Conservation (phyloP, 1,140 invertebrate species). For the Drosophila bocqueti region DNA sequence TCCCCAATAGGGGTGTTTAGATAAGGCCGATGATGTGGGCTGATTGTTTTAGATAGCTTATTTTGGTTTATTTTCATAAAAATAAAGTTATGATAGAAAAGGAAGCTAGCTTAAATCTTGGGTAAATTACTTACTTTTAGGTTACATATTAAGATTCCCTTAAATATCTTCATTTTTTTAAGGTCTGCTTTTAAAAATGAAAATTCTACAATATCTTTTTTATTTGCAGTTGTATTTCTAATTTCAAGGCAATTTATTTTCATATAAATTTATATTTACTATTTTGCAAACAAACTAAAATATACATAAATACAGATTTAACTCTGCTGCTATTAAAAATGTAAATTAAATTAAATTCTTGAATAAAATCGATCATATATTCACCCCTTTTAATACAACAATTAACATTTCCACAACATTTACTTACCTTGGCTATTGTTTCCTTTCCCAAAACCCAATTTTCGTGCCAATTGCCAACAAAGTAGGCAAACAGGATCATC, state of each 20-base stretch:
- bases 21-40: constrained; percentile 67
- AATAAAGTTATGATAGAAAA: constrained; percentile 20
- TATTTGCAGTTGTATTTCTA: neutral
- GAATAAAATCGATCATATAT: neutral
- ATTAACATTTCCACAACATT: constrained; percentile 8
- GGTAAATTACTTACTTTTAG: neutral
- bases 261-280: neutral
- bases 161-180: too few species aligned
- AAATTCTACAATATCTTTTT: neutral
- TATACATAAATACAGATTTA: too few species aligned
- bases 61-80: neutral
- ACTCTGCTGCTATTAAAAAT: too few species aligned
- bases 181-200: neutral
- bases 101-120: neutral
- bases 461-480: constrained; percentile 42
- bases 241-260: too few species aligned
- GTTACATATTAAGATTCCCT: neutral
- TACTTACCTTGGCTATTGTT: constrained; percentile 4
- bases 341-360: neutral
- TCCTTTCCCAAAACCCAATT: constrained; percentile 29
- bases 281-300: too few species aligned
- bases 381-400: neutral
- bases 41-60: constrained; percentile 22
- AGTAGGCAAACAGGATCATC: constrained; percentile 22
- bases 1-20: constrained; percentile 31